Conservation (phyloP, 2,888 invertebrate genomes). For the Labia minor region DNA sequence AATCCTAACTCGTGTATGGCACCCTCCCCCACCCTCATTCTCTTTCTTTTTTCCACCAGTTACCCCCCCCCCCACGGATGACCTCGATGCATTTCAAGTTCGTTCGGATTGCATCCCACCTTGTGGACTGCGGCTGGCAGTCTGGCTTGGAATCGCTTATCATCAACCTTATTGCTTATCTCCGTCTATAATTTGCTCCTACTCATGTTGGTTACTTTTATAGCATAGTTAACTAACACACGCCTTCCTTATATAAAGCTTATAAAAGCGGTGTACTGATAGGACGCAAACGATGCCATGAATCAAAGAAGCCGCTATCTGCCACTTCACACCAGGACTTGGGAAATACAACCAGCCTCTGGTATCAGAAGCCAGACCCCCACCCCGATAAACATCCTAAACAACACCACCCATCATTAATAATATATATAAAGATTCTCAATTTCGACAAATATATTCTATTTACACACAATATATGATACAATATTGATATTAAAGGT, state of each 20-base stretch:
- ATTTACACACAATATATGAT: too few relatives aligned
- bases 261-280: conserved; percentile 3
- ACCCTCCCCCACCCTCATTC: too few relatives aligned
- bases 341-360: conserved; percentile 8
- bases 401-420: too few relatives aligned
- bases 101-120: too few relatives aligned
- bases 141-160: neutral
- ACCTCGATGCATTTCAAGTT: too few relatives aligned
- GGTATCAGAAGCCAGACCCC: neutral
- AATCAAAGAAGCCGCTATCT: conserved; percentile 7
- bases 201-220: conserved; percentile 1
- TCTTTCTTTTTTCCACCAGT: too few relatives aligned
- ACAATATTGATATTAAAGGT: too few relatives aligned
- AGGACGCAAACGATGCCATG: neutral
- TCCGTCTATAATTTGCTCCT: neutral
- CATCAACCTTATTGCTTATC: neutral
- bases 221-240: neutral
- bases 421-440: too few relatives aligned
- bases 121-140: neutral
- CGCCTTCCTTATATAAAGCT: conserved; percentile 7
- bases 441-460: too few relatives aligned
- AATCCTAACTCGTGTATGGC: too few relatives aligned
- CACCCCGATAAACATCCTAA: neutral
- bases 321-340: conserved; percentile 13
- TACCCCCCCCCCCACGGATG: too few relatives aligned